Evolutionary conservation across 2,797 vertebrate genomes (phyloP).

Genomic region (Zenarchopterus dispar): DNA sequence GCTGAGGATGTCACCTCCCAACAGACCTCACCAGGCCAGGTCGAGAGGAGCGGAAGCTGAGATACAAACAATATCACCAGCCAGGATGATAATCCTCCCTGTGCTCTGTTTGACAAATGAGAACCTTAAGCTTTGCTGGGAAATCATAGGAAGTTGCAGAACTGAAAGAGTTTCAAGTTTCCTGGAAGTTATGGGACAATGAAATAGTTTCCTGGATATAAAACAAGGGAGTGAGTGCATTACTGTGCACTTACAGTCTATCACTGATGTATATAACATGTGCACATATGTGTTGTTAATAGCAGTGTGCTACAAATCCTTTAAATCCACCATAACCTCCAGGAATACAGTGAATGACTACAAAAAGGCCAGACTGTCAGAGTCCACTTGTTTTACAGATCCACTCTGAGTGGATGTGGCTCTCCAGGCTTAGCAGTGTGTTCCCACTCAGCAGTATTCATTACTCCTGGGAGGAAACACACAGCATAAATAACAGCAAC

Average conservation of each 20-base stretch:
- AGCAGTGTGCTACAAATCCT: constrained; percentile 37
- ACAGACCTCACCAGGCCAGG: constrained; percentile 24
- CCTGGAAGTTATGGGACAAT: constrained; percentile 41
- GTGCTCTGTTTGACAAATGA: constrained; percentile 33
- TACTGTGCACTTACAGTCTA: constrained; percentile 12
- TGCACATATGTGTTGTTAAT: constrained; percentile 30
- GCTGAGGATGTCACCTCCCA: constrained; percentile 60
- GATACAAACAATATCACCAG: constrained; percentile 46
- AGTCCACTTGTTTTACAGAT: constrained; percentile 18
- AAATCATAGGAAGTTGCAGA: constrained; percentile 46
- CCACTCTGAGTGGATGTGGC: too few relatives aligned
- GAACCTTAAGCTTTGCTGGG: constrained; percentile 30
- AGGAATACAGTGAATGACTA: constrained; percentile 26
- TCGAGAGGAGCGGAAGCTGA: constrained; percentile 32
- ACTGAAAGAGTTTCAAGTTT: constrained; percentile 32
- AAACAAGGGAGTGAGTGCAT: constrained; percentile 10
- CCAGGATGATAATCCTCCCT: constrained; percentile 38
- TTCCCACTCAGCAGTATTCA: too few relatives aligned
- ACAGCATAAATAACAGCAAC: too few relatives aligned
- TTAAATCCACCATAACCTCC: constrained; percentile 40
- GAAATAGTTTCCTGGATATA: constrained; percentile 48
- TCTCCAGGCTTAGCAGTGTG: too few relatives aligned
- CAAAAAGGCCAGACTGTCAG: constrained; percentile 38
- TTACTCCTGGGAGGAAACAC: too few relatives aligned
- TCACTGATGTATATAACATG: constrained; percentile 34